Conservation (phyloP, 2,797 vertebrate species). For the Trichosurus vulpecula region DNA sequence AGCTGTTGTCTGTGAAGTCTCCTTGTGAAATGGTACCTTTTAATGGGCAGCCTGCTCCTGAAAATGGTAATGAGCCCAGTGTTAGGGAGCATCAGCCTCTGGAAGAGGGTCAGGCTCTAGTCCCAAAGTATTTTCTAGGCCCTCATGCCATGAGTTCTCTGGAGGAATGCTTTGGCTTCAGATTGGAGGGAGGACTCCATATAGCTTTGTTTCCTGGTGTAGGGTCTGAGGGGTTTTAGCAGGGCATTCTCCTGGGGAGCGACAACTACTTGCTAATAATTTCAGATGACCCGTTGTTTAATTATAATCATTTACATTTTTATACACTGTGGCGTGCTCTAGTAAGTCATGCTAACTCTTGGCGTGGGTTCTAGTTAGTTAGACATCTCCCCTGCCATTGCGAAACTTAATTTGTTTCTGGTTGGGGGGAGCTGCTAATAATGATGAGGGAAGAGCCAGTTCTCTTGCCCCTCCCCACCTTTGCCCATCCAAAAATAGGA, state of each 20-base stretch:
- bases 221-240: background rate
- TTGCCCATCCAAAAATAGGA: conserved; percentile 18
- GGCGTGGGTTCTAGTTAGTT: background rate
- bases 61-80: background rate
- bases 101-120: background rate
- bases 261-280: background rate
- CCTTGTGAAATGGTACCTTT: background rate
- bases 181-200: background rate
- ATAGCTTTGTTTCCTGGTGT: background rate
- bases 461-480: conserved; percentile 4
- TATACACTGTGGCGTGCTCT: background rate
- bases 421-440: background rate
- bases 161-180: background rate
- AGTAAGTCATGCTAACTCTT: conserved; percentile 31
- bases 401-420: conserved; percentile 79
- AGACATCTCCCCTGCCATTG: background rate
- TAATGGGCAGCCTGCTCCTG: background rate
- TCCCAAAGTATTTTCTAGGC: background rate
- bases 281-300: conserved; percentile 3
- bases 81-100: background rate
- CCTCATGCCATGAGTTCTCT: background rate
- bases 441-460: background rate
- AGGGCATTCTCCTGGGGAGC: background rate
- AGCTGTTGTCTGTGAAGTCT: background rate
- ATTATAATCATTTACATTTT: background rate